A percentile compares a stretch with the other conserved stretches of the same genome.
Evolutionary conservation across 2,113 vertebrate species (phyloP).

Genomic region (Octodon degus): DNA sequence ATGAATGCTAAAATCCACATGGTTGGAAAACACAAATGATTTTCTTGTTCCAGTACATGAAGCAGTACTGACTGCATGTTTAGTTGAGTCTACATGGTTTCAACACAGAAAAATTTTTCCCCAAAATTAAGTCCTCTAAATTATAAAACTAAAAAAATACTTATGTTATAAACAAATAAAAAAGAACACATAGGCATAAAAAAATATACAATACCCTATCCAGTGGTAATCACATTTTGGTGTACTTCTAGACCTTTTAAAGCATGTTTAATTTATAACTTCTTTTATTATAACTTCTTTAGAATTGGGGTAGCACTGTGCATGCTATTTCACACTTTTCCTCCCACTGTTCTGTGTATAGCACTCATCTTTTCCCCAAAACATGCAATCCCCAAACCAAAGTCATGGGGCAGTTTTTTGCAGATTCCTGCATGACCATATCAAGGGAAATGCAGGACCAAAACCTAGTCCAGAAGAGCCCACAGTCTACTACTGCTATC

Average conservation of each 20-base stretch:
- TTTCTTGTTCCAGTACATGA: neutral
- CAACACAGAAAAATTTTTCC: neutral
- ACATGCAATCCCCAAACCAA: neutral
- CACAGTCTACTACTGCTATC: no score
- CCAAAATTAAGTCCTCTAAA: neutral
- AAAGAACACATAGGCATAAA: neutral
- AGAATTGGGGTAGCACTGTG: neutral
- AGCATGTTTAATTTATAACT: neutral
- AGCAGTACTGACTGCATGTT: neutral
- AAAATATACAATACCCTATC: neutral
- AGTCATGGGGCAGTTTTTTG: neutral
- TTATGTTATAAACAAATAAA: neutral
- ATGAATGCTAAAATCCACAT: neutral
- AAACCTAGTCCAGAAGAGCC: neutral
- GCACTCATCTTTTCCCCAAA: neutral
- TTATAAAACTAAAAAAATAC: neutral
- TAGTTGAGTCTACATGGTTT: neutral
- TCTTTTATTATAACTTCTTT: neutral
- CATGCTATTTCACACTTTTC: neutral
- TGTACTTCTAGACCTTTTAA: slow-evolving; percentile 16
- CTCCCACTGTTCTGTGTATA: neutral
- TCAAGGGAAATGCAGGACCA: neutral
- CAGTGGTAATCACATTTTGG: neutral
- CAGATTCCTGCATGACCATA: neutral
- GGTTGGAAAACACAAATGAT: accelerated